Base-by-base conservation (phyloP, 2,888 invertebrate genomes). In the Drosophila nigricruria region DNA sequence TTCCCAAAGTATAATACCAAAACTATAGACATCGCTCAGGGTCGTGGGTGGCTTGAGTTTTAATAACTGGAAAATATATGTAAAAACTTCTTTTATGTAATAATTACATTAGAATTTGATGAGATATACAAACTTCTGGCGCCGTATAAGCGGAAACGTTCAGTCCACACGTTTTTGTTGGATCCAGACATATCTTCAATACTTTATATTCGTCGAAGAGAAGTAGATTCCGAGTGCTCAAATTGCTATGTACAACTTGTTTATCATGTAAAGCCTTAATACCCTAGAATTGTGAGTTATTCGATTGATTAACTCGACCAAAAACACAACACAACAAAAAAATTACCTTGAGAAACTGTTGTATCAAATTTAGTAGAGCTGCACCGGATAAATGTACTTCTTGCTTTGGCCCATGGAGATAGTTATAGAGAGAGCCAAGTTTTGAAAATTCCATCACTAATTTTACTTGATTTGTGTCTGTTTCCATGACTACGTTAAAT, bases 1-100 rank as follows among this genome's bases (percentile, higher is more conserved):
- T 34, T 79, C 82, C 79, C 79, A 79, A 3, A 64, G 25, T 20
- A 65, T 25, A 23, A 82, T 71, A 3, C 64, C 79, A 64, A 68
- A 79, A 25, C 82, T 82, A 16, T 71, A 49, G 1, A 79, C 59
- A 69, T 77, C 78, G n/a, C 77, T 77, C 50, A 56, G 66, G 36
- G 64, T 53, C 0, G 60, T 54, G 23, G 57, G 49, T 0, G 0
- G 4, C 30, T 2, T 0, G 0, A 5, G 4, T 25, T 0, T 0
- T 0, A 0, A 16, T 0, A 77, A 50, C 78, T 74, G 36, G 4
- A 14, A 49, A 49, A 49, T 30, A 18, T 47, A 30, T 36, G 5
- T 8, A 30, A 30, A 8, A 8, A 12, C 10, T 12, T 40, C 40
- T 9, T n/a, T n/a, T 18, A 18, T 38, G 3, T 40, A 18, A 36